Evolutionary conservation across 2,888 invertebrate genomes (phyloP).

Genomic region (Xanthia togata): DNA sequence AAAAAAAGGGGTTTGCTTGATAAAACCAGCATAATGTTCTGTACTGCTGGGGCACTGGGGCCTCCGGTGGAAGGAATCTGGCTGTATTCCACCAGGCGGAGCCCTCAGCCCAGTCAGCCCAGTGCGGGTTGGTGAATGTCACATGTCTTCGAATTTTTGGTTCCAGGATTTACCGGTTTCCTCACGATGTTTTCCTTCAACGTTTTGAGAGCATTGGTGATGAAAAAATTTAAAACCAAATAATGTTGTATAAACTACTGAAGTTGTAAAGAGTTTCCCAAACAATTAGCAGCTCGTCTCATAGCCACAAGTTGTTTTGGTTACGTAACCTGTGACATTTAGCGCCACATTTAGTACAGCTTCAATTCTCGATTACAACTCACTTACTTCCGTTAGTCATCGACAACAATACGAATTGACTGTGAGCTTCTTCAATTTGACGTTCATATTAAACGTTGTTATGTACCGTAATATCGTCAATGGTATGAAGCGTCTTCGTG

Average conservation of each 20-base stretch:
- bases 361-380: conserved; percentile 46
- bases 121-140: no score
- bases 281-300: conserved; percentile 14
- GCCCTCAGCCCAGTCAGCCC: no score
- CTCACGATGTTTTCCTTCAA: no score
- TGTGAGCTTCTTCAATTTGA: conserved; percentile 46
- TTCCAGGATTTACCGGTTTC: no score
- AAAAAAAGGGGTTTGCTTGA: no score
- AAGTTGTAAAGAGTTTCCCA: not conserved
- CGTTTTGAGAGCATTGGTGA: no score
- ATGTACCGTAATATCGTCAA: conserved; percentile 53
- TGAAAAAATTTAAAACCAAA: not conserved
- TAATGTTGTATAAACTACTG: not conserved
- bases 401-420: conserved; percentile 53
- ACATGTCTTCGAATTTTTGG: no score
- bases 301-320: conserved; percentile 37
- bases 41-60: no score
- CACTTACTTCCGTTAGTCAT: conserved; percentile 48
- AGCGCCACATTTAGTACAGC: conserved; percentile 38
- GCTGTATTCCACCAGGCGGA: no score
- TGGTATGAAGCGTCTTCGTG: conserved; percentile 33
- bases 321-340: conserved; percentile 46
- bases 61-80: no score
- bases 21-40: no score
- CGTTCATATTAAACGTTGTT: conserved; percentile 48